These are phyloP conservation scores for Nycteola revayana DNA, from an alignment of 2,888 invertebrate species.

Conservation along the genomic window DNA sequence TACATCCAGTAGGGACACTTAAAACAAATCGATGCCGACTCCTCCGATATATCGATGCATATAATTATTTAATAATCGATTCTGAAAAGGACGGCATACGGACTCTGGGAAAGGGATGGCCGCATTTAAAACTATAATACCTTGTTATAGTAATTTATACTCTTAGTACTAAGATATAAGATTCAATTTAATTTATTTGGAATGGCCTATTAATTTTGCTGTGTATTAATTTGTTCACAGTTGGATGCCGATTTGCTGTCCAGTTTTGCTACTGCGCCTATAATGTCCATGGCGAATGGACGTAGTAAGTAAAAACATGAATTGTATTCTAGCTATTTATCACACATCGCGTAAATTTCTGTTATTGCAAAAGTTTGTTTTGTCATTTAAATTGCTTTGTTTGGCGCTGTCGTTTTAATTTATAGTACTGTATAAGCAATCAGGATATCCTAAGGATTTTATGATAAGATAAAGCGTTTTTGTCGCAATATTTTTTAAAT, in stretches of 20 bases:
- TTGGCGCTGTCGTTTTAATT: too few species aligned
- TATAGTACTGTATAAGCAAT: too few species aligned
- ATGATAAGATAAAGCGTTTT: too few species aligned
- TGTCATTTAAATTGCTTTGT: too few species aligned
- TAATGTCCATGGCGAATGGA: too few species aligned
- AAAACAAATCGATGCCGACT: conserved; percentile 31
- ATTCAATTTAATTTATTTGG: conserved; percentile 11
- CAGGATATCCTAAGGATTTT: too few species aligned
- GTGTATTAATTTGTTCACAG: conserved; percentile 50
- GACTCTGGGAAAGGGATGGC: conserved; percentile 22
- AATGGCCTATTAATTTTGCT: conserved; percentile 30
- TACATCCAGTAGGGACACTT: conserved; percentile 25
- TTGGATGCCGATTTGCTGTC: conserved; percentile 40
- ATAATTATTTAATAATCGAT: conserved; percentile 53
- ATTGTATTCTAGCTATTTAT: too few species aligned
- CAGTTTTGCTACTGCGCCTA: conserved; percentile 33
- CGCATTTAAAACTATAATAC: conserved; percentile 17
- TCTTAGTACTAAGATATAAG: conserved; percentile 17
- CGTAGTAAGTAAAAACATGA: too few species aligned
- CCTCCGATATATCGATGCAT: conserved; percentile 43
- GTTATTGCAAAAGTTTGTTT: too few species aligned
- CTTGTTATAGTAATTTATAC: conserved; percentile 12
- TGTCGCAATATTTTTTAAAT: too few species aligned
- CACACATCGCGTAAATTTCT: too few species aligned
- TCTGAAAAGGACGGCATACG: conserved; percentile 26